Percentiles rank a stretch among this genome's conserved stretches.
phyloP scores from a whole-genome alignment of 2,113 vertebrate species.

The Laticauda laticaudata region DNA sequence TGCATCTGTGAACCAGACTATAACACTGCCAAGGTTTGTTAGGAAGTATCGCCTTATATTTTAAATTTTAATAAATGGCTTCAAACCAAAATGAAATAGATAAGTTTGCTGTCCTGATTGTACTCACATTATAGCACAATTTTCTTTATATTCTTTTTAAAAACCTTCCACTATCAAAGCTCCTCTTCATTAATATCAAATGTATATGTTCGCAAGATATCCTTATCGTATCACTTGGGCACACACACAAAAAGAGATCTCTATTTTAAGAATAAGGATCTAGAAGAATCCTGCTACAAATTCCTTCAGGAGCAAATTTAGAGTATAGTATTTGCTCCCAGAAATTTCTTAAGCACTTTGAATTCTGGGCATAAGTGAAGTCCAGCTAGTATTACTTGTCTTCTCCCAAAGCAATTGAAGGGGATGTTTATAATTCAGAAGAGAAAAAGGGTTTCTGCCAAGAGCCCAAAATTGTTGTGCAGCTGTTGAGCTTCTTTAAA shows the following conservation, averaged over 20 bases:
- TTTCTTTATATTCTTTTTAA: neutral
- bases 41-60: neutral
- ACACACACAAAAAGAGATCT: neutral
- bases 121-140: neutral
- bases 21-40: neutral
- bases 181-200: neutral
- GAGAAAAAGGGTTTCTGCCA: neutral
- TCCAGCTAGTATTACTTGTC: neutral
- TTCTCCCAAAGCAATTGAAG: neutral
- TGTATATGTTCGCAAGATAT: neutral
- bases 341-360: neutral
- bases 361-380: neutral
- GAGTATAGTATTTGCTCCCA: neutral
- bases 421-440: neutral
- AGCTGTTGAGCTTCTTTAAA: neutral
- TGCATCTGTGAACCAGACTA: neutral
- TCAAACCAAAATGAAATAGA: neutral
- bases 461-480: neutral
- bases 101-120: neutral
- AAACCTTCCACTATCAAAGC: neutral
- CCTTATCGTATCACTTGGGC: neutral
- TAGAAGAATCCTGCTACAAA: neutral
- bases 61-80: neutral
- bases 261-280: neutral
- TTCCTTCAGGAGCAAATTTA: neutral